Base-by-base conservation (phyloP, 2,888 invertebrate species). In the Schizaphis graminum region DNA sequence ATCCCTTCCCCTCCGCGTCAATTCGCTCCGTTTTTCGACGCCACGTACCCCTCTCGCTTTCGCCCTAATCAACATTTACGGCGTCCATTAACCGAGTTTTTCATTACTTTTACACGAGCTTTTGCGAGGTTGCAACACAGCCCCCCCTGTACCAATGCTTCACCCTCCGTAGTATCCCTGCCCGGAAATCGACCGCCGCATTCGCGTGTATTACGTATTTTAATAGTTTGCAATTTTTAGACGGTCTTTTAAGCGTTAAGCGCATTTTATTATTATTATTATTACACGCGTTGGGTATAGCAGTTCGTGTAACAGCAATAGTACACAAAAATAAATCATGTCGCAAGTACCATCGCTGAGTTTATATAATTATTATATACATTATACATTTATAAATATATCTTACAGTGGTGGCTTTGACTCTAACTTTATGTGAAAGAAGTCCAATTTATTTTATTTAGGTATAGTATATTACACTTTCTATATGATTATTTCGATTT, bases 71-170 rank as follows among this genome's bases (percentile, higher is more conserved):
- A 94, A 94, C 93, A 94, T 94, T 94, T 94, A 94, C 93, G 93
- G 93, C 86, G 61, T 90, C 93, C 93, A 94, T 94, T 94, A 94
- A 89, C 93, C 90, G 47, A 90, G 90, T 94, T 94, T 94, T 94
- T 94, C 93, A 94, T 94, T 94, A 94, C 93, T 94, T 90, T 94
- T 94, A 94, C 93, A 93, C 86, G 93, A 53, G 92, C 57, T 92
- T 86, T 49, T 44, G 44, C 24, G 57, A 35, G 5, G 44, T 13
- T 41, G 16, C 16, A 28, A 44, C 44, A n/a, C 44, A 56, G 26
- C 57, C 28, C 13, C 13, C 13, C 41, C 7, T 26, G 11, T 26
- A 3, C 53, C 77, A 7, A 77, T 21, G 21, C 21, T 26, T 35
- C 49, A 24, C 28, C 49, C n/a, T n/a, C 24, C 10, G 21, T 3